Evolutionary conservation across 1,140 invertebrate species (phyloP), one percentile per base, ranked within the genome.

Genomic region (Heliothis subflexa): DNA sequence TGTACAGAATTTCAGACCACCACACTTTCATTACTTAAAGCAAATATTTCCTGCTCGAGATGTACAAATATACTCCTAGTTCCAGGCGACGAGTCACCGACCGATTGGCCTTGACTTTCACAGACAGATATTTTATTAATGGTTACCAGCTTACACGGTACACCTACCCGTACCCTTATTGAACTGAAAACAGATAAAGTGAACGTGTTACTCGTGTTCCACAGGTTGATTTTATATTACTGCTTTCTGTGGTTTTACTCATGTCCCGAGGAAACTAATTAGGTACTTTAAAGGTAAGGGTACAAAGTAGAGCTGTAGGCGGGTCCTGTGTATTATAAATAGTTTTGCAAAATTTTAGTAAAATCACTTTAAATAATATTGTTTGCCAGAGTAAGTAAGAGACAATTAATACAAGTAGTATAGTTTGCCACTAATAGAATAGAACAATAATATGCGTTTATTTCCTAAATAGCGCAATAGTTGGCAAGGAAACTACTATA

Each of bases 101-200:
- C 68, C 68, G 50, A 14, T 10, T 71, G 52, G 52, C 68, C 68
- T 71, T 71, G 68, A 71, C 68, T 71, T 71, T 55, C 68, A 40
- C 68, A 55, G 68, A 55, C 50, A 18, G 68, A 55, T 25, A 13
- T 55, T 71, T 33, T 71, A 71, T 71, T 71, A 71, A 18, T 25
- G 49, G 28, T 40, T 33, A 71, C 68, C n/a, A 55, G 68, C 50
- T 71, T 52, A 66, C 62, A 47, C 47, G 13, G 45, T 14, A 52
- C 68, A 71, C 28, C n/a, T 55, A 55, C 28, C 68, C 68, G n/a
- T 71, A 40, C 28, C 68, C 68, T 33, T 71, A 40, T 71, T 71
- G 50, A 55, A 28, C n/a, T 71, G 49, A 40, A 55, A 50, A 28
- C 68, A 71, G 52, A 71, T 18, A 55, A 71, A 71, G 28, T 71